Percentiles rank a stretch among this genome's conserved stretches.
phyloP scores from a whole-genome alignment of 2,888 invertebrate genomes.

The Octodonta nipae region DNA sequence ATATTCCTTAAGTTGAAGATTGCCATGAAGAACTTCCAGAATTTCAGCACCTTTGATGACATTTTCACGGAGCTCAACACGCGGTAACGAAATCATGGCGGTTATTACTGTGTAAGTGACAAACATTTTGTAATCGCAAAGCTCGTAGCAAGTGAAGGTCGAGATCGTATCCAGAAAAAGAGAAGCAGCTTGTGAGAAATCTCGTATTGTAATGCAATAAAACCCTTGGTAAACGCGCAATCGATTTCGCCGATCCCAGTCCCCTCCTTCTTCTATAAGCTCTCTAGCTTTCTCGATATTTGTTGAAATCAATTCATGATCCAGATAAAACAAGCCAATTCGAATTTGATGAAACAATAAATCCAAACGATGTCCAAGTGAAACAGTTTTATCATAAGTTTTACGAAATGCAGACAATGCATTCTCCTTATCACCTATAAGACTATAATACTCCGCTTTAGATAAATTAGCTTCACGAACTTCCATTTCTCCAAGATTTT shows the following conservation, averaged over 20 bases:
- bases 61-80: slow-evolving; percentile 68
- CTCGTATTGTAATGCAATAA: slow-evolving; percentile 89
- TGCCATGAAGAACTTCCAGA: slow-evolving; percentile 34
- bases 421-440: slow-evolving; percentile 73
- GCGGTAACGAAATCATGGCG: slow-evolving; percentile 66
- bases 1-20: slow-evolving; percentile 34
- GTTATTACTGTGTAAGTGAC: slow-evolving; percentile 71
- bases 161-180: slow-evolving; percentile 96
- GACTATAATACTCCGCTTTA: slow-evolving; percentile 73
- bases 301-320: slow-evolving; percentile 71
- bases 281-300: slow-evolving; percentile 81
- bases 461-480: slow-evolving; percentile 62
- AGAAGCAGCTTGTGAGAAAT: slow-evolving; percentile 88
- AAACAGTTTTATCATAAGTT: slow-evolving; percentile 73
- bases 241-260: slow-evolving; percentile 96
- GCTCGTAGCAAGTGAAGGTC: slow-evolving; percentile 96
- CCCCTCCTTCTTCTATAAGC: slow-evolving; percentile 92
- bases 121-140: slow-evolving; percentile 91
- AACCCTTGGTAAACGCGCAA: slow-evolving; percentile 95
- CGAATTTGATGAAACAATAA: slow-evolving; percentile 77
- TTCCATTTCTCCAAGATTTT: slow-evolving; percentile 82
- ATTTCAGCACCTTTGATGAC: slow-evolving; percentile 37
- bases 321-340: slow-evolving; percentile 75
- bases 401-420: slow-evolving; percentile 60
- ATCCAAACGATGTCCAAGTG: slow-evolving; percentile 71